phyloP scores from a whole-genome alignment of 92 coral and sea anemone genomes.

The Epizoanthus illoricatus region DNA sequence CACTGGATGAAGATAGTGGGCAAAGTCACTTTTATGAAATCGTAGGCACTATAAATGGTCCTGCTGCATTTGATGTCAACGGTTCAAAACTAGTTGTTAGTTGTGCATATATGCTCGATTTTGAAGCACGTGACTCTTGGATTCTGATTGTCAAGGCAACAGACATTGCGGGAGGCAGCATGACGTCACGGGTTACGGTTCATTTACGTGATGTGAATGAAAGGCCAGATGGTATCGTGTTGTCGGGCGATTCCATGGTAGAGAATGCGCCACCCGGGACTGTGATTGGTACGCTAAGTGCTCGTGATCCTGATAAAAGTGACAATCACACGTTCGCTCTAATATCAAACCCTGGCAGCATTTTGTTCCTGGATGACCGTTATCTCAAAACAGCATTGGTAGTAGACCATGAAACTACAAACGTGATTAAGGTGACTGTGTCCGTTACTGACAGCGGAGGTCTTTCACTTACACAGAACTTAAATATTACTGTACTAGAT shows the following conservation, averaged over 20 bases:
- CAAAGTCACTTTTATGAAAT: slow-evolving; percentile 59
- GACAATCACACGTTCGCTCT: slow-evolving; percentile 67
- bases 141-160: slow-evolving; percentile 50
- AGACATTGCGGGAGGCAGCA: slow-evolving; percentile 52
- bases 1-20: slow-evolving; percentile 60
- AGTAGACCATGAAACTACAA: slow-evolving; percentile 56
- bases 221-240: slow-evolving; percentile 51
- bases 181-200: slow-evolving; percentile 51
- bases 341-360: slow-evolving; percentile 41
- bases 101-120: slow-evolving; percentile 53
- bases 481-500: slow-evolving; percentile 57
- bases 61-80: slow-evolving; percentile 42
- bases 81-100: slow-evolving; percentile 49
- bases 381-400: slow-evolving; percentile 43
- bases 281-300: slow-evolving; percentile 58
- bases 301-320: slow-evolving; percentile 62
- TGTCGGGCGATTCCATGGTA: slow-evolving; percentile 59
- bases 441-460: slow-evolving; percentile 59
- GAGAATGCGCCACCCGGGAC: slow-evolving; percentile 68
- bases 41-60: slow-evolving; percentile 7
- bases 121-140: slow-evolving; percentile 55
- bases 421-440: slow-evolving; percentile 36
- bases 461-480: slow-evolving; percentile 40
- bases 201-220: slow-evolving; percentile 64
- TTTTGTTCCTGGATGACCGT: slow-evolving; percentile 44